These are phyloP conservation scores for Drosophila erecta DNA, from an alignment of 1,140 invertebrate species.

Conservation along the genomic window DNA sequence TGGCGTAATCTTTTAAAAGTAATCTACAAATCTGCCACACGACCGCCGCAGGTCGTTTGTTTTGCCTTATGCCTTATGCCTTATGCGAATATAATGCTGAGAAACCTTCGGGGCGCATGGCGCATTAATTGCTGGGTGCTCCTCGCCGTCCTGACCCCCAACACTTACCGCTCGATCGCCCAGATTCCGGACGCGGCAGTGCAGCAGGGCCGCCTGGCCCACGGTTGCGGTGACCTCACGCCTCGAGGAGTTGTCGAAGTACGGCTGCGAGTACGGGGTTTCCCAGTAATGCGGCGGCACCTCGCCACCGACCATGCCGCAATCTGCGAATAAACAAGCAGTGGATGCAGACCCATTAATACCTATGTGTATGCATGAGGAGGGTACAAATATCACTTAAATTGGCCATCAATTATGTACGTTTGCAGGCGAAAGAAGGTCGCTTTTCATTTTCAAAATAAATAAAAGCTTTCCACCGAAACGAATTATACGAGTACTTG, in stretches of 20 bases:
- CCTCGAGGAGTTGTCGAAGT: constrained; percentile 94
- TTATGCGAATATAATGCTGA: constrained; percentile 69
- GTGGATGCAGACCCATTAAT: constrained; percentile 10
- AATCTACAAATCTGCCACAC: constrained; percentile 80
- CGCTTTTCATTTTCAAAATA: neutral
- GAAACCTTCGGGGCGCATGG: constrained; percentile 19
- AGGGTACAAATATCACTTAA: constrained; percentile 7
- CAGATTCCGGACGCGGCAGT: constrained; percentile 93
- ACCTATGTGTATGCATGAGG: neutral
- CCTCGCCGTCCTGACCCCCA: neutral
- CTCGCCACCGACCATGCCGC: constrained; percentile 76
- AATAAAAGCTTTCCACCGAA: neutral
- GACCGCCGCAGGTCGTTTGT: constrained; percentile 78
- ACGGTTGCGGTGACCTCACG: constrained; percentile 93
- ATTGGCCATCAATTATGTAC: constrained; percentile 5
- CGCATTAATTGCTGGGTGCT: constrained; percentile 64
- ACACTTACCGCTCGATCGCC: constrained; percentile 93
- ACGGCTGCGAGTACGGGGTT: constrained; percentile 91
- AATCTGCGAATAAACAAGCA: constrained; percentile 59
- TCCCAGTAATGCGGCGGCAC: constrained; percentile 84
- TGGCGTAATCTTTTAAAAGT: constrained; percentile 82
- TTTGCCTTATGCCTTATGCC: constrained; percentile 59
- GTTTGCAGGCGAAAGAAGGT: neutral
- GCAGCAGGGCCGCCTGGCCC: constrained; percentile 93
- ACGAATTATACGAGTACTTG: neutral